Percentiles rank a stretch among this genome's conserved stretches.
phyloP scores from a whole-genome alignment of 2,797 vertebrate species.

The Sebastes hubbsi region DNA sequence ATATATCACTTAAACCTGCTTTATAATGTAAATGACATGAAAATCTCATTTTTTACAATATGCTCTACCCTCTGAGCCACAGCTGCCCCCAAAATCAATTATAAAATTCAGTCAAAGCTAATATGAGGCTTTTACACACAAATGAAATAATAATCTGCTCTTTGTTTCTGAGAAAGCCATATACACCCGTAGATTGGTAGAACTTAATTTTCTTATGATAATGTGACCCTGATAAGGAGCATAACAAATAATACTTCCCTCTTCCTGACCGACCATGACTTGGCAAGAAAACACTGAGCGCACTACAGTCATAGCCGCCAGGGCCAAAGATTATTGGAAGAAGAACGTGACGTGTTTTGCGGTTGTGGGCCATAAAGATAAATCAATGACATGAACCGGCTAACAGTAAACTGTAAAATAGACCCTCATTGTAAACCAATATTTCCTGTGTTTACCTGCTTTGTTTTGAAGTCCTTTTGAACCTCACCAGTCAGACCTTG shows the following conservation, averaged over 20 bases:
- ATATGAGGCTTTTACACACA: background rate
- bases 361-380: slow-evolving; percentile 58
- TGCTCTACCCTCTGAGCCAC: too few species aligned
- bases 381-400: background rate
- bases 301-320: background rate
- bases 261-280: background rate
- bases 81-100: background rate
- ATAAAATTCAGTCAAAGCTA: background rate
- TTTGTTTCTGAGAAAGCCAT: background rate
- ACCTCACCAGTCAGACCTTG: background rate
- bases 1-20: too few species aligned
- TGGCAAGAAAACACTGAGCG: background rate
- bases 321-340: slow-evolving; percentile 6
- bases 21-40: too few species aligned
- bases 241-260: background rate
- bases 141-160: background rate
- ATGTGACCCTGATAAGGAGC: background rate
- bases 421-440: slow-evolving; percentile 14
- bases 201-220: background rate
- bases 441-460: background rate
- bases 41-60: too few species aligned
- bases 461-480: slow-evolving; percentile 20
- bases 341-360: slow-evolving; percentile 24
- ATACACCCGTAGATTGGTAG: background rate
- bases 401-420: slow-evolving; percentile 22